Percentiles rank a stretch among this genome's conserved stretches.
phyloP scores from a whole-genome alignment of 2,797 vertebrate species.

The Gobionotothen gibberifrons region DNA sequence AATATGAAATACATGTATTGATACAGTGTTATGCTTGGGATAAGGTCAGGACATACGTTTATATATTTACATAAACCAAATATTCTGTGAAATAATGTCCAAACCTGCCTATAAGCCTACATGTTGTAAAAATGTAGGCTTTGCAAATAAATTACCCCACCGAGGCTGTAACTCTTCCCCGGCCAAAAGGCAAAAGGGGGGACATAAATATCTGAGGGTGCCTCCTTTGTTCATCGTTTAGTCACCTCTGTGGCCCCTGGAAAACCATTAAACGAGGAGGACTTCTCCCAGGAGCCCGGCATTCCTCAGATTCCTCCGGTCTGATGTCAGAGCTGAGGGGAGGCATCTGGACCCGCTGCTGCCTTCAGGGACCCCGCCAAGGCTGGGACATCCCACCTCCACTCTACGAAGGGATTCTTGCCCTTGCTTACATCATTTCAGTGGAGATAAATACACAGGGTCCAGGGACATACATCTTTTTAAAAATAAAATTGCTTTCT shows the following conservation, averaged over 20 bases:
- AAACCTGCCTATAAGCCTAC: conserved; percentile 5
- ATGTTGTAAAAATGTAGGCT: conserved; percentile 57
- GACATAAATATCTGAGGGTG: conserved; percentile 63
- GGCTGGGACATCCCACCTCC: conserved; percentile 1
- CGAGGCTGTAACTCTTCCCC: conserved; percentile 53
- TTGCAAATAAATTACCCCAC: conserved; percentile 58
- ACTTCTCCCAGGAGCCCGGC: conserved; percentile 79
- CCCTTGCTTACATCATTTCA: neutral
- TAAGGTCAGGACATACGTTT: neutral
- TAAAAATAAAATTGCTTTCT: neutral
- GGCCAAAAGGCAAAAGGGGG: conserved; percentile 57
- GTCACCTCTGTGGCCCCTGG: conserved; percentile 77
- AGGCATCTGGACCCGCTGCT: conserved; percentile 62
- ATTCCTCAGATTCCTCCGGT: conserved; percentile 82
- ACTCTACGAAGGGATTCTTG: fast-evolving
- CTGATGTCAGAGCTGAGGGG: conserved; percentile 82
- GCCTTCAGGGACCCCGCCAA: conserved; percentile 48
- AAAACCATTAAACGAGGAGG: conserved; percentile 80
- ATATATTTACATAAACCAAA: neutral
- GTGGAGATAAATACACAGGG: neutral
- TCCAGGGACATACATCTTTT: neutral
- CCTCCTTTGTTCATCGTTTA: conserved; percentile 76
- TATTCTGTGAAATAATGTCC: neutral
- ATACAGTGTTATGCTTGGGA: neutral
- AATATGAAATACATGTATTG: neutral